These are phyloP conservation scores for Tipula helvola DNA, from an alignment of 2,888 invertebrate genomes.

Conservation along the genomic window DNA sequence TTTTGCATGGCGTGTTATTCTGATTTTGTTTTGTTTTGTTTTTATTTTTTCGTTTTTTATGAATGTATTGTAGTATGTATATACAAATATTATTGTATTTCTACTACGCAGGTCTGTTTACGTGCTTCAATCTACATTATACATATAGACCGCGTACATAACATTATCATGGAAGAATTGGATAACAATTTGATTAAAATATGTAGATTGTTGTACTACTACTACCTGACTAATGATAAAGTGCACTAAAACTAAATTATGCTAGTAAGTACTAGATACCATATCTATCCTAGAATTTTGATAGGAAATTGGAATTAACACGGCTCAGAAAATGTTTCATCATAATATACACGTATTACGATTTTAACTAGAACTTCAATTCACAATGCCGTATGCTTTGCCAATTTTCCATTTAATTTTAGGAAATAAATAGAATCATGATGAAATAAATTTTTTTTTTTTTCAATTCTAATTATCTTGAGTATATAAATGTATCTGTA, in stretches of 20 bases:
- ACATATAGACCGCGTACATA: not conserved
- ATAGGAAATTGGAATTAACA: not conserved
- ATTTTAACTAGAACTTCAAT: not conserved
- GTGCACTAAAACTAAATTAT: not conserved
- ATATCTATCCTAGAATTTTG: not conserved
- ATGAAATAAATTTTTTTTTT: not conserved
- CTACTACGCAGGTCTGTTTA: not conserved
- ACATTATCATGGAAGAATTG: not conserved
- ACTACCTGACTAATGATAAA: not conserved
- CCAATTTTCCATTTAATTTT: not conserved
- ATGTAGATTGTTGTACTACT: not conserved
- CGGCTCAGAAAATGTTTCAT: not conserved
- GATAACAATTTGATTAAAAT: not conserved
- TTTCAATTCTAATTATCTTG: not conserved
- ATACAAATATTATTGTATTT: not conserved
- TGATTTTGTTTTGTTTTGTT: not conserved
- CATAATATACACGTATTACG: not conserved
- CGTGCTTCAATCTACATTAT: not conserved
- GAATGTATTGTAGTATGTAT: not conserved
- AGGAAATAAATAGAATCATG: not conserved
- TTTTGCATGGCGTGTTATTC: not conserved
- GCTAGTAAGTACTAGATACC: not conserved
- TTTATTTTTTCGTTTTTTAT: not conserved
- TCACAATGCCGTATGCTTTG: not conserved
- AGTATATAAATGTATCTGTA: not conserved